A percentile compares a stretch with the other conserved stretches of the same genome.
These are phyloP conservation scores for Apotomis betuletana DNA, from an alignment of 2,888 invertebrate species.

Conservation along the genomic window DNA sequence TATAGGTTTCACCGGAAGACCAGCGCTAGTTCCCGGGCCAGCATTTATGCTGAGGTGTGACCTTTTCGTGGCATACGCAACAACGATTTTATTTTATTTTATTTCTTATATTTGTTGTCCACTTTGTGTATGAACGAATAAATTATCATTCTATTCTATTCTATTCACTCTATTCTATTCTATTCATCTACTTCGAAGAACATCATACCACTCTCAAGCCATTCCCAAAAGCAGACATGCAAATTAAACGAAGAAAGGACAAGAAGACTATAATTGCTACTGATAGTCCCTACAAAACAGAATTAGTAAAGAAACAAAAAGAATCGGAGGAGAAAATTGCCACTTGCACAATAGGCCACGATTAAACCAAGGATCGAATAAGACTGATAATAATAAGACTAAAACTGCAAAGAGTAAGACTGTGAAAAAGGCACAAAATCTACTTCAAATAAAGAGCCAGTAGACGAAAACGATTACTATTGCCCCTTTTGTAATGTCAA, in stretches of 20 bases:
- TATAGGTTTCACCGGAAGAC: too few species aligned
- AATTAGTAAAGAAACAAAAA: slow-evolving; percentile 42
- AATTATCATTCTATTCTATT: too few species aligned
- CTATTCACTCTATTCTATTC: too few species aligned
- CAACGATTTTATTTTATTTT: too few species aligned
- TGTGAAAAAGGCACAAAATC: background rate
- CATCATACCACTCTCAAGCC: slow-evolving; percentile 39
- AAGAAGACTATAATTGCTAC: slow-evolving; percentile 42
- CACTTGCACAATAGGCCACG: slow-evolving; percentile 15
- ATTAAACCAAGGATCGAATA: slow-evolving; percentile 35
- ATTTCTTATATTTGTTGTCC: too few species aligned
- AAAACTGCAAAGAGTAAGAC: background rate
- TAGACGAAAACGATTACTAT: slow-evolving; percentile 3
- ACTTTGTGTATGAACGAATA: too few species aligned
- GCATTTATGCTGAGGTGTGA: too few species aligned
- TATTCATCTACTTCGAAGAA: slow-evolving; percentile 39
- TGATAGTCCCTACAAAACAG: slow-evolving; percentile 41
- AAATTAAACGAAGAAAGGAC: slow-evolving; percentile 41
- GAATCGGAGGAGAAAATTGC: slow-evolving; percentile 32
- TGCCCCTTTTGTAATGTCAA: slow-evolving; percentile 12
- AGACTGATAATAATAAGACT: slow-evolving; percentile 32
- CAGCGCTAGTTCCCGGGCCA: too few species aligned
- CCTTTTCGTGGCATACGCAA: too few species aligned
- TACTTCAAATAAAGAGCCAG: slow-evolving; percentile 2
- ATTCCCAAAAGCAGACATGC: slow-evolving; percentile 41